phyloP scores from a whole-genome alignment of 2,797 vertebrate species.

The Stomatorhinus walkeri region DNA sequence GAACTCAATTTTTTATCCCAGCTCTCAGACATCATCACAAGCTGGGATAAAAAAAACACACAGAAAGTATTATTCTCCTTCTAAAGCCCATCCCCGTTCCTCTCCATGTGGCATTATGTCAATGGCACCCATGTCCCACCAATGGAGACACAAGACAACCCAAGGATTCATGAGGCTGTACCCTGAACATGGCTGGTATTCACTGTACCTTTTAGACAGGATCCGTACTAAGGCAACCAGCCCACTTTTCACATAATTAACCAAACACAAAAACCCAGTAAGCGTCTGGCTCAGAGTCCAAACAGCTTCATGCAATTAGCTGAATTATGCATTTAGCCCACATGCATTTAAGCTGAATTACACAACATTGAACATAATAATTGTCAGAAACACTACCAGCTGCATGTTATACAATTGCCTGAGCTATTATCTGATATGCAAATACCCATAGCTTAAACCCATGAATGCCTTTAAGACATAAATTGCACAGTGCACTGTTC shows the following conservation, averaged over 20 bases:
- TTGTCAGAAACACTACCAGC: conserved; percentile 54
- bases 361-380: neutral
- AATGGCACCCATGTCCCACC: neutral
- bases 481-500: neutral
- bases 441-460: conserved; percentile 43
- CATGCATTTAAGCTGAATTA: conserved; percentile 18
- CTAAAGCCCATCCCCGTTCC: neutral
- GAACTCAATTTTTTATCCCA: neutral
- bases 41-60: neutral
- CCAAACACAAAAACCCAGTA: conserved; percentile 15
- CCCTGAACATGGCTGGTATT: neutral
- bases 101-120: neutral
- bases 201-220: neutral
- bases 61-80: neutral
- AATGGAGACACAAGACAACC: neutral
- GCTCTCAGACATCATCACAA: neutral
- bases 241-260: conserved; percentile 8
- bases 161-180: neutral
- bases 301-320: conserved; percentile 16
- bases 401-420: conserved; percentile 55
- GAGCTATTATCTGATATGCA: conserved; percentile 56
- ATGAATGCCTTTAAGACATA: neutral
- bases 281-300: neutral
- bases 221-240: neutral
- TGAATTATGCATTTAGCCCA: conserved; percentile 3